Conservation (phyloP, 2,888 invertebrate species). For the Embidobia sp. region DNA sequence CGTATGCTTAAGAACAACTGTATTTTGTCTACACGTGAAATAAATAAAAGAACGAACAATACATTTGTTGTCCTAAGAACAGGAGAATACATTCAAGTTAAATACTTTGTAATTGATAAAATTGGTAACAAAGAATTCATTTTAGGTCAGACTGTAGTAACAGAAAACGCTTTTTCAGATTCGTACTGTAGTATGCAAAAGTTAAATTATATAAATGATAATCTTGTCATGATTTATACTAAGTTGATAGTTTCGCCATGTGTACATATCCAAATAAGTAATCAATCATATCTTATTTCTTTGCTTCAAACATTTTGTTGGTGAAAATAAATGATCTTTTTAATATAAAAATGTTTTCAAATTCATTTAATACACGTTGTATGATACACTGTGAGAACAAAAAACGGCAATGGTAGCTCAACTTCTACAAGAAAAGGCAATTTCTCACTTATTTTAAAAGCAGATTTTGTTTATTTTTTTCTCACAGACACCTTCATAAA, state of each 20-base stretch:
- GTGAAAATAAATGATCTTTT: background rate
- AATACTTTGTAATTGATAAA: background rate
- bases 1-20: background rate
- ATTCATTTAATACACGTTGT: too few relatives aligned
- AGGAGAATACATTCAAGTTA: background rate
- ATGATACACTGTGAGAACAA: too few relatives aligned
- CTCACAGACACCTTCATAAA: too few relatives aligned
- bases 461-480: too few relatives aligned
- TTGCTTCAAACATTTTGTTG: background rate
- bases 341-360: too few relatives aligned
- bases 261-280: background rate
- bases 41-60: constrained; percentile 1
- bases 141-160: background rate
- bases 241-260: background rate
- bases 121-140: background rate
- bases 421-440: too few relatives aligned
- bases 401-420: too few relatives aligned
- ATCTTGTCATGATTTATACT: background rate
- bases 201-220: background rate
- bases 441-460: too few relatives aligned
- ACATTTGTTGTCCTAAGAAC: background rate
- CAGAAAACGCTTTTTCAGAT: background rate
- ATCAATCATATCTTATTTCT: background rate
- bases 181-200: background rate
- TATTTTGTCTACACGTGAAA: background rate